phyloP scores from a whole-genome alignment of 2,797 vertebrate species.

The Leptoclinus maculatus region DNA sequence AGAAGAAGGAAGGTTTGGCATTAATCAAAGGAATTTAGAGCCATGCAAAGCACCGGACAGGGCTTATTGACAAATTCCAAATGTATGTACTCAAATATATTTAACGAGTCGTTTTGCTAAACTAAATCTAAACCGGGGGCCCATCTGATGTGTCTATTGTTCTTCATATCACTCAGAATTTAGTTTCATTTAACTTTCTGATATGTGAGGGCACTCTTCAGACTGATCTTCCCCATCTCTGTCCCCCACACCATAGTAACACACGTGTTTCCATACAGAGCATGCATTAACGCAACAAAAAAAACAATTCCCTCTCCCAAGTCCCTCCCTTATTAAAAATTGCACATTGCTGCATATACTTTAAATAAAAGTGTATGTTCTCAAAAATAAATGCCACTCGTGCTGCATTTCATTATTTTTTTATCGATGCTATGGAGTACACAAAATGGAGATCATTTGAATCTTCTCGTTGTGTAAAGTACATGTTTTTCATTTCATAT shows the following conservation, averaged over 20 bases:
- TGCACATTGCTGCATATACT: constrained; percentile 8
- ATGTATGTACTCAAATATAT: constrained; percentile 55
- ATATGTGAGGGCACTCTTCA: constrained; percentile 23
- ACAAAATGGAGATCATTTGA: constrained; percentile 13
- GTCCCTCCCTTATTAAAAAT: neutral
- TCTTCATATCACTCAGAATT: constrained; percentile 23
- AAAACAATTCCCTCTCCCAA: neutral
- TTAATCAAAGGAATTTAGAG: constrained; percentile 68
- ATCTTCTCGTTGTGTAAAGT: neutral
- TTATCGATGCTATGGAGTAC: neutral
- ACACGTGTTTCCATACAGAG: neutral
- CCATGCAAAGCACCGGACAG: constrained; percentile 14
- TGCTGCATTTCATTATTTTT: constrained; percentile 15
- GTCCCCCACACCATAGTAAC: neutral
- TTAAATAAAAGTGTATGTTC: constrained; percentile 17
- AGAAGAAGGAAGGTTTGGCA: constrained; percentile 56
- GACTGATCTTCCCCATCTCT: constrained; percentile 1
- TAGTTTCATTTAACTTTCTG: constrained; percentile 40
- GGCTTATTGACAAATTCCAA: constrained; percentile 33
- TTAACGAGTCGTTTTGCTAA: constrained; percentile 37
- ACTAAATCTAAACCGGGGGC: constrained; percentile 39
- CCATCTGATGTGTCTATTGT: constrained; percentile 39
- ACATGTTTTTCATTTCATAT: neutral
- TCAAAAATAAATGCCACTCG: constrained; percentile 2
- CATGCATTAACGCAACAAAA: constrained; percentile 5